phyloP scores from a whole-genome alignment of 2,113 vertebrate species.

The Sorex fumeus region DNA sequence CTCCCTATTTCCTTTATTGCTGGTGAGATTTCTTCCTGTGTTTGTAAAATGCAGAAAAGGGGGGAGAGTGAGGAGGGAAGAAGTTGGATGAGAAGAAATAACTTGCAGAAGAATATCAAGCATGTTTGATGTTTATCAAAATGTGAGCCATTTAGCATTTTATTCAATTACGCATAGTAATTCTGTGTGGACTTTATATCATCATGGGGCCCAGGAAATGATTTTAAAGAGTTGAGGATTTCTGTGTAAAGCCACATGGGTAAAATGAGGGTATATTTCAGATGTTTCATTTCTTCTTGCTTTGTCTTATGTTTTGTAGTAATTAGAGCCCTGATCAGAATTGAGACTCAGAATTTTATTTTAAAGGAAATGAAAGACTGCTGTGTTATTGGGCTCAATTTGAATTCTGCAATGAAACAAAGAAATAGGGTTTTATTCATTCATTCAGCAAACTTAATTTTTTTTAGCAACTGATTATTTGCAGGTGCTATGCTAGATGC shows the following conservation, averaged over 20 bases:
- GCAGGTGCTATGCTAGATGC: slow-evolving; percentile 64
- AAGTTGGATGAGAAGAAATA: neutral
- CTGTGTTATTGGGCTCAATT: neutral
- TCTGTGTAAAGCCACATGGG: neutral
- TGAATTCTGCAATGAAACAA: slow-evolving; percentile 66
- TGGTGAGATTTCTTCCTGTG: neutral
- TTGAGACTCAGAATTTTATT: slow-evolving; percentile 55
- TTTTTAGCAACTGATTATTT: slow-evolving; percentile 67
- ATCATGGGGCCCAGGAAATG: neutral
- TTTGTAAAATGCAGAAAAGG: neutral
- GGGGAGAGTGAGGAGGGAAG: neutral
- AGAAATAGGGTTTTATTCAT: slow-evolving; percentile 69
- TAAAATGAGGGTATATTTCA: slow-evolving; percentile 13
- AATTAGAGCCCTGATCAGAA: slow-evolving; percentile 45
- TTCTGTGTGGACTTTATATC: slow-evolving; percentile 29
- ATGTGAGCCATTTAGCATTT: neutral
- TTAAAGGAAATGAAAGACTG: slow-evolving; percentile 49
- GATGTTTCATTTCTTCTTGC: neutral
- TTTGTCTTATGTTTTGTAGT: slow-evolving; percentile 57
- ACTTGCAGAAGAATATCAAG: neutral
- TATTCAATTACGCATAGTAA: neutral
- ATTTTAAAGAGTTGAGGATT: neutral
- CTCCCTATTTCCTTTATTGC: fast-evolving
- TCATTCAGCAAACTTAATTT: slow-evolving; percentile 66
- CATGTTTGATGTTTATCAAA: neutral